Evolutionary conservation across 2,797 vertebrate species (phyloP), one percentile per base, ranked within the genome.

Genomic region (Betta splendens): DNA sequence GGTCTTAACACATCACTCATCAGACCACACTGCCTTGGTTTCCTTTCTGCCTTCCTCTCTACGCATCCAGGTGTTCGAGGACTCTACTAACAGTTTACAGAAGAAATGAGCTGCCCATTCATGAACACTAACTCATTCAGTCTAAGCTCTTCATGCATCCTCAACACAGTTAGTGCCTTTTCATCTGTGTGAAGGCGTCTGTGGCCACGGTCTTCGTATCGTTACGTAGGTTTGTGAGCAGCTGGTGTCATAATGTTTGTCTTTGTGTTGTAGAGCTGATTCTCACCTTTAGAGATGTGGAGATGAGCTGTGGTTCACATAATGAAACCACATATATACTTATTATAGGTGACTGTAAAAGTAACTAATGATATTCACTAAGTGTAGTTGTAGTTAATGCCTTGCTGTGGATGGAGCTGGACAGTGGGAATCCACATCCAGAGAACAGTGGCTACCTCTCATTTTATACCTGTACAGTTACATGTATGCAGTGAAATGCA

Each of bases 161-260:
- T 39, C 29, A 58, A 58, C 25, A 53, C 26, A 33, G 32, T 23
- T 32, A 63, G 60, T 65, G 69, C 61, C 61, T 65, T 71, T 43
- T 42, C 49, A 47, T 53, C 22, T 28, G 10, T 26, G 33, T 32
- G 25, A 43, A 53, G 50, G 38, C 55, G 56, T 56, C 40, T 16
- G 20, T 37, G 17, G 21, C n/a, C 17, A 40, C 23, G 45, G 1
- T 10, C 10, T 23, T 9, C 22, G 10, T 38, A 5, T 60, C 21
- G 52, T 15, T 55, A 12, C 16, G 17, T 33, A 4, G 2, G 13
- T 2, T 39, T 56, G 29, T 28, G 2, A 28, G 35, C 20, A 26
- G 5, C 21, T 15, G 31, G 3, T 29, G 8, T 9, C 7, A 9
- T 29, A 36, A 9, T 5, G 16, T 44, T 21, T 2, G 9, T 1